Base-by-base conservation (phyloP, 2,888 invertebrate genomes). In the Lithophane socia region DNA sequence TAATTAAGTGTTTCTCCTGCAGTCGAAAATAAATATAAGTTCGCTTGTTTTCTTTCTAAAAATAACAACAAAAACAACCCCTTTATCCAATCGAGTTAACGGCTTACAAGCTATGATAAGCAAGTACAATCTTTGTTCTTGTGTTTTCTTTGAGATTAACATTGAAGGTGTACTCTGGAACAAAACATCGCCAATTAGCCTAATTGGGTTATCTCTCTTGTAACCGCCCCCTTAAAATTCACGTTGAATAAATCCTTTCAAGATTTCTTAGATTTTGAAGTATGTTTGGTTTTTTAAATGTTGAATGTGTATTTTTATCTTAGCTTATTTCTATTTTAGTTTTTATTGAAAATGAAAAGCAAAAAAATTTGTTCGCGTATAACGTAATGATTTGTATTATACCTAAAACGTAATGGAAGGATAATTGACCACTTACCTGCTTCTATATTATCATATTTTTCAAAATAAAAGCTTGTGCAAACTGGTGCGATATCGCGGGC, bases 171-270 rank as follows among this genome's bases (percentile, higher is more conserved):
- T 72, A 73, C 73, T 44, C 67, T 49, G 61, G 44, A 58, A 77
- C 68, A 81, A 74, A 84, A 87, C 76, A 78, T 69, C 47, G 47
- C 84, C 70, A 86, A 86, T 87, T 87, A 85, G 63, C 24, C 52
- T 79, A 77, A 86, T 84, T 79, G 71, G 72, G 75, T 76, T 73
- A 83, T 75, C 60, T 75, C 29, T 64, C 73, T 77, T 80, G 71
- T 77, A 76, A 77, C 49, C 69, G 68, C 56, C 42, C 77, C 67
- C n/a, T 69, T 75, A 66, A 71, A 79, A 65, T 76, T 37, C 63
- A 54, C 58, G 69, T 58, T 72, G 60, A 66, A 81, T 67, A 75
- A 81, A 78, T 85, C 42, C 60, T 77, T 54, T 68, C 37, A 73
- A 61, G 42, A 54, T 42, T 56, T 69, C 58, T 77, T 24, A 29